These are phyloP conservation scores for Pyrocephalus nanus DNA, from an alignment of 2,797 vertebrate genomes.

Conservation along the genomic window DNA sequence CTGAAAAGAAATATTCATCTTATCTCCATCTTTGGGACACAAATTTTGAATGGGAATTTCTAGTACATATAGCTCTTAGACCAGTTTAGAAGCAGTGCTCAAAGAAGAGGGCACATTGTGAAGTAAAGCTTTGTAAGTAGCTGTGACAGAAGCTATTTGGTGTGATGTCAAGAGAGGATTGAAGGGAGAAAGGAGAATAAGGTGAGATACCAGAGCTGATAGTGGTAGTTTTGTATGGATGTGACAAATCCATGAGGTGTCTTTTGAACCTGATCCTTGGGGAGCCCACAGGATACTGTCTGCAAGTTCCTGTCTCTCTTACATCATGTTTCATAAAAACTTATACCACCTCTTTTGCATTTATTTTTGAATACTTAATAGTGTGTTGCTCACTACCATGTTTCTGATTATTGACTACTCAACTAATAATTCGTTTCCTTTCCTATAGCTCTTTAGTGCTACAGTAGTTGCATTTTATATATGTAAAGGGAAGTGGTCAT, in stretches of 20 bases:
- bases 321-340: background rate
- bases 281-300: background rate
- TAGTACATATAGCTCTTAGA: background rate
- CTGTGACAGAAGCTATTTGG: background rate
- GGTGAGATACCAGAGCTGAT: background rate
- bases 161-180: background rate
- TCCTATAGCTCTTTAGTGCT: background rate
- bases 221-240: fast-evolving
- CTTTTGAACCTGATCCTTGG: background rate
- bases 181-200: background rate
- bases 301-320: background rate
- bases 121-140: background rate
- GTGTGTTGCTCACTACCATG: background rate
- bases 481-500: background rate
- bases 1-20: background rate
- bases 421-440: background rate
- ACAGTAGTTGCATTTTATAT: background rate
- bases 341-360: background rate
- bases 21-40: background rate
- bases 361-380: background rate
- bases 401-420: background rate
- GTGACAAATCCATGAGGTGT: background rate
- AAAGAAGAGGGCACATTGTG: background rate
- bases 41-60: background rate
- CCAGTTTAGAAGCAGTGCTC: background rate